Conservation (phyloP, 2,888 invertebrate species). For the Torymus aiolomorphi region DNA sequence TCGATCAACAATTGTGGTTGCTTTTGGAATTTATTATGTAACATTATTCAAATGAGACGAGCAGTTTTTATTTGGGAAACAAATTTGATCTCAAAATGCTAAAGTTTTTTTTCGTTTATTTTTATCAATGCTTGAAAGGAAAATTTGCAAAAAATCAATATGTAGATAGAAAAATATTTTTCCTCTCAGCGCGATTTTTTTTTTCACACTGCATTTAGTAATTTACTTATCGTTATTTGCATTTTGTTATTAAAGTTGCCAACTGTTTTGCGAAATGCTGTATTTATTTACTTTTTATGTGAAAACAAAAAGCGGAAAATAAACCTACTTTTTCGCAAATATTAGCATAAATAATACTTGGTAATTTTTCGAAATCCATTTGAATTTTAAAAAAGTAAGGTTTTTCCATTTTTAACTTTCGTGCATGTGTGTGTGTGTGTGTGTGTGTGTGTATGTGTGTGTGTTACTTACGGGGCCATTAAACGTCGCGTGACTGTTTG, state of each 20-base stretch:
- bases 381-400: constrained; percentile 20
- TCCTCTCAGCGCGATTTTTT: too few species aligned
- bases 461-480: constrained; percentile 3
- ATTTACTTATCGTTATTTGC: background rate
- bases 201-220: too few species aligned
- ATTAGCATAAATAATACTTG: too few species aligned
- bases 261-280: background rate
- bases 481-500: constrained; percentile 34
- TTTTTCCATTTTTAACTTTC: constrained; percentile 25
- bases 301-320: background rate
- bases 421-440: background rate
- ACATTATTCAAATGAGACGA: too few species aligned
- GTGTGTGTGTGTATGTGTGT: background rate
- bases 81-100: too few species aligned
- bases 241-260: background rate
- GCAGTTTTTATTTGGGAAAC: too few species aligned
- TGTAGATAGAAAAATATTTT: too few species aligned
- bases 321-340: background rate
- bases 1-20: too few species aligned
- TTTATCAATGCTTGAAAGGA: too few species aligned
- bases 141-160: too few species aligned
- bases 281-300: background rate
- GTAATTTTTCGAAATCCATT: constrained; percentile 14
- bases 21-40: too few species aligned
- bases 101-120: too few species aligned